Conservation (phyloP, 1,140 invertebrate genomes). For the Oscheius sp. region DNA sequence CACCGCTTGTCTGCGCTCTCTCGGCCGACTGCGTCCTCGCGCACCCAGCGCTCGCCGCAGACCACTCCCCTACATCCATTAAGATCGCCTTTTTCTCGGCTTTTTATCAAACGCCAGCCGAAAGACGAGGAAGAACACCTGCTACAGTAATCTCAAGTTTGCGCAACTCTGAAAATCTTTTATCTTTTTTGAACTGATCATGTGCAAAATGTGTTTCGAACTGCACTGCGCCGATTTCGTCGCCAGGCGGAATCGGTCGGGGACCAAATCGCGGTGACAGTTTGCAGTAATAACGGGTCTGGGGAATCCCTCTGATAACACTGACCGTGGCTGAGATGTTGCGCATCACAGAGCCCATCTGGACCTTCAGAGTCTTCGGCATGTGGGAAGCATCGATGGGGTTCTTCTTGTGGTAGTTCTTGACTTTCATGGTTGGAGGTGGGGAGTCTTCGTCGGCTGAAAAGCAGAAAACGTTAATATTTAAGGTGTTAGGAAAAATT, state of each 20-base stretch:
- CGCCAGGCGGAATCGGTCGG: too few relatives aligned
- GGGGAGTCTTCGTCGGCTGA: background rate
- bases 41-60: background rate
- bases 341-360: slow-evolving; percentile 17
- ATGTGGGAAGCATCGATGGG: slow-evolving; percentile 35
- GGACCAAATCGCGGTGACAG: too few relatives aligned
- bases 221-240: too few relatives aligned
- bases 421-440: background rate
- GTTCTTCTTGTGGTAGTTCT: background rate
- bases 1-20: background rate
- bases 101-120: too few relatives aligned
- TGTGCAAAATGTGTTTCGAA: background rate
- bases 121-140: too few relatives aligned
- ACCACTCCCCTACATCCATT: background rate
- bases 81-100: background rate
- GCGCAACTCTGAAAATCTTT: background rate
- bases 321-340: slow-evolving; percentile 33
- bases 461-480: too few relatives aligned
- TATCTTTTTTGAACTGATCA: background rate
- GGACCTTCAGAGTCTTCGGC: slow-evolving; percentile 35
- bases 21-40: background rate
- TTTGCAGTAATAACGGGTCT: too few relatives aligned
- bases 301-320: background rate
- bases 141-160: background rate
- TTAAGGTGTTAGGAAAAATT: too few relatives aligned